phyloP scores from a whole-genome alignment of 2,113 vertebrate genomes.

The Ptilorrhoa leucosticta region DNA sequence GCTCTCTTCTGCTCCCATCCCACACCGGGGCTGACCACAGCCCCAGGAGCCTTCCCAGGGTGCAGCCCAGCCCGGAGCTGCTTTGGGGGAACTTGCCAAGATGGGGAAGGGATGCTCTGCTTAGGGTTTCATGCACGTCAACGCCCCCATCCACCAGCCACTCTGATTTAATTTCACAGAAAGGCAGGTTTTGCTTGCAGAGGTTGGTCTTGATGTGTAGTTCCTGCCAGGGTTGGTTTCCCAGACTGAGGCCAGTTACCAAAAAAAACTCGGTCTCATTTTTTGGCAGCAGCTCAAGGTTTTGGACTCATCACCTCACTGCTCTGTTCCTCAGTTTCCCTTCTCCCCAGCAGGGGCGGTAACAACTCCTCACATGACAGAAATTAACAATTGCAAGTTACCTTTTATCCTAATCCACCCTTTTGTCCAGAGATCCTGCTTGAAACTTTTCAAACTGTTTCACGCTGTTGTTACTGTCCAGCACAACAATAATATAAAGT shows the following conservation, averaged over 20 bases:
- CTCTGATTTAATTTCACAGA: not conserved
- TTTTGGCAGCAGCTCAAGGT: not conserved
- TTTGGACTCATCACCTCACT: not conserved
- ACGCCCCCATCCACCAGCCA: not conserved
- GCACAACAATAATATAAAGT: not conserved
- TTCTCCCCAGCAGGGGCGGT: not conserved
- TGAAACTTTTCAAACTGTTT: not conserved
- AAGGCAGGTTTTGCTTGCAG: accelerated
- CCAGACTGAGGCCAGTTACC: not conserved
- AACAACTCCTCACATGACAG: not conserved
- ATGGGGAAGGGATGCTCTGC: not conserved
- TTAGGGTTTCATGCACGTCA: not conserved
- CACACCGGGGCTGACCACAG: accelerated
- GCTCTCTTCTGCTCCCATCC: not conserved
- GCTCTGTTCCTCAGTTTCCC: not conserved
- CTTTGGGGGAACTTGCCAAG: not conserved
- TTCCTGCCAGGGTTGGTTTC: not conserved
- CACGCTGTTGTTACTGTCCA: not conserved
- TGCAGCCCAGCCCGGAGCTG: accelerated
- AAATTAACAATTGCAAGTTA: not conserved
- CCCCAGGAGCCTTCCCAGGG: not conserved
- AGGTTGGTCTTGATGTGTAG: not conserved
- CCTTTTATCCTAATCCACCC: accelerated
- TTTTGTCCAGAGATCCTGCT: not conserved
- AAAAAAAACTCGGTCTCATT: not conserved